phyloP scores from a whole-genome alignment of 2,888 invertebrate genomes.

The Megastigmus dorsalis region DNA sequence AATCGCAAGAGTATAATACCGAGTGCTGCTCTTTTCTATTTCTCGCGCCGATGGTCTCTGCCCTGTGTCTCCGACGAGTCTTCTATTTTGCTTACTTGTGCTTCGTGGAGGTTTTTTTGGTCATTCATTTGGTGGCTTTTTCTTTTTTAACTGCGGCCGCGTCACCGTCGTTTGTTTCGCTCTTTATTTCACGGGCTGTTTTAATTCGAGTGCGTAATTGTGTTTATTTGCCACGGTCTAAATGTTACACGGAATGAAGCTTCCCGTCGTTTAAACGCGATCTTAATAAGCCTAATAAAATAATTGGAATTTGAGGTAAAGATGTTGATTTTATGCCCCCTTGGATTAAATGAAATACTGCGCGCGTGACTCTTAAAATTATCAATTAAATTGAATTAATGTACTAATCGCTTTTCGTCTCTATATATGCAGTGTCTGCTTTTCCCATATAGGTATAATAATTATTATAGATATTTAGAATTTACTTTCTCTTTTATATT shows the following conservation, averaged over 20 bases:
- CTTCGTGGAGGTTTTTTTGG: neutral
- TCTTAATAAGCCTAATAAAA: neutral
- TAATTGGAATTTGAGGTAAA: too few relatives aligned
- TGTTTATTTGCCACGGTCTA: neutral
- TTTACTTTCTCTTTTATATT: neutral
- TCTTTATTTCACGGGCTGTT: constrained; percentile 15
- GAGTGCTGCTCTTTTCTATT: neutral
- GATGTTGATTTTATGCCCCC: too few relatives aligned
- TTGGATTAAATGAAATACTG: too few relatives aligned
- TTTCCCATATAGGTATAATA: too few relatives aligned
- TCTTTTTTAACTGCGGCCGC: too few relatives aligned
- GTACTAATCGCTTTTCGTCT: too few relatives aligned
- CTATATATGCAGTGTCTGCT: too few relatives aligned
- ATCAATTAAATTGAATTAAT: too few relatives aligned
- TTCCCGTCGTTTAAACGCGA: too few relatives aligned
- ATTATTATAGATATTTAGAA: too few relatives aligned
- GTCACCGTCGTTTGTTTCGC: neutral
- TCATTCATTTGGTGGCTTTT: constrained; percentile 3
- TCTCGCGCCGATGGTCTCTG: neutral
- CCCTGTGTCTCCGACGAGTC: neutral
- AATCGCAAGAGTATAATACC: neutral
- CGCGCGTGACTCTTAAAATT: too few relatives aligned
- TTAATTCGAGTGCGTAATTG: neutral
- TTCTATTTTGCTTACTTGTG: constrained; percentile 6
- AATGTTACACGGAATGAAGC: neutral